These are phyloP conservation scores for Etheostoma cragini DNA, from an alignment of 2,113 vertebrate species.

Conservation along the genomic window DNA sequence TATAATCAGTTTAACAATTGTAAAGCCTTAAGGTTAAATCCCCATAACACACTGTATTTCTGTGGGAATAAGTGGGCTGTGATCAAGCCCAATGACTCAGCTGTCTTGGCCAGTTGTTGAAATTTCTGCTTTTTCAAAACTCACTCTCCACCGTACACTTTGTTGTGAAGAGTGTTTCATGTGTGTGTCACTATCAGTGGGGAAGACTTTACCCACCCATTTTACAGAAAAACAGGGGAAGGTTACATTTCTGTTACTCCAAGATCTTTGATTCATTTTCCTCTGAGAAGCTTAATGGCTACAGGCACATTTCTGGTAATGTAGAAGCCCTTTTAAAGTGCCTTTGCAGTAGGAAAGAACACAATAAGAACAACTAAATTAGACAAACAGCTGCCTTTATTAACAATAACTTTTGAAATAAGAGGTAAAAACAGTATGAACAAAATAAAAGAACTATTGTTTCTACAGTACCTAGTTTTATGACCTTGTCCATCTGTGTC, in stretches of 20 bases:
- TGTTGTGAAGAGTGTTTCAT: conserved; percentile 1
- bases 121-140: background rate
- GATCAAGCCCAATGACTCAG: background rate
- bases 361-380: background rate
- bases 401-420: background rate
- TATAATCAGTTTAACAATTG: background rate
- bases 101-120: background rate
- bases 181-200: conserved; percentile 15
- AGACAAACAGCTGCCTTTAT: background rate
- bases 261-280: conserved; percentile 11
- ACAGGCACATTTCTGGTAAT: background rate
- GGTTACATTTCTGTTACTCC: conserved; percentile 21
- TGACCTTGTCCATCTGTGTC: background rate
- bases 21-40: background rate
- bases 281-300: conserved; percentile 19
- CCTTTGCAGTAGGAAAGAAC: background rate
- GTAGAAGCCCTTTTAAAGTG: background rate
- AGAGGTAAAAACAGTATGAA: background rate
- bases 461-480: background rate
- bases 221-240: conserved; percentile 8
- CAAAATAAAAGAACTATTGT: background rate
- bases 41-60: background rate
- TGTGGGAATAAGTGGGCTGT: background rate
- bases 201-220: conserved; percentile 17
- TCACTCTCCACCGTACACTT: background rate